Evolutionary conservation across 2,888 invertebrate species (phyloP), one percentile per base, ranked within the genome.

Genomic region (Parasteatoda lunata): DNA sequence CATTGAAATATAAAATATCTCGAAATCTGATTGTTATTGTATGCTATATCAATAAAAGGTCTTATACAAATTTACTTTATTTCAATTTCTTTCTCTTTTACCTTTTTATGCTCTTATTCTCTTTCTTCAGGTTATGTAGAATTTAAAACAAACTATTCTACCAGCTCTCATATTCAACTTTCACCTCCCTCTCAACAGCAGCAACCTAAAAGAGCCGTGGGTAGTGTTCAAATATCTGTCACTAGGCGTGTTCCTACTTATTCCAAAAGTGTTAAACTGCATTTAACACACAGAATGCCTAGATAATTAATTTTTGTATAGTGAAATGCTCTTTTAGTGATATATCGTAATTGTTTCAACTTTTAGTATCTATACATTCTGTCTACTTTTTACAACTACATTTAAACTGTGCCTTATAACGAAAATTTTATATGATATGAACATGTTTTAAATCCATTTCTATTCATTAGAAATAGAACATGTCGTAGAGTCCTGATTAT

Each of bases 201-300:
- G 13, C 80, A 70, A 11, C 30, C 30, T 30, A 52, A 71, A 76
- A 84, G 88, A 88, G 84, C 84, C 4, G 80, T 88, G 13, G 88
- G 88, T 7, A 83, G 88, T 64, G 80, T 88, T 51, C 88, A 88
- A 68, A 88, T 88, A 69, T 80, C 76, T 68, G 88, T 88, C 51
- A 88, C 88, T 3, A 79, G 80, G 9, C 78, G 82, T 47, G 66
- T 68, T 11, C 86, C 86, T 8, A 59, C 85, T 15, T 64, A 69
- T 69, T 85, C 85, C 48, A 86, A 86, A 77, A 78, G 77, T 73
- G 54, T 87, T 11, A 81, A 87, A 52, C 64, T 87, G 45, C 81
- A 87, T 6, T 70, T 87, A 5, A 87, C 81, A n/a, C 86, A 87
- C 64, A 72, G 82, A 69, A 73, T 66, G 45, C 86, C 81, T 81